These are phyloP conservation scores for Cichlasoma orientale DNA, from an alignment of 2,797 vertebrate genomes.

Conservation along the genomic window DNA sequence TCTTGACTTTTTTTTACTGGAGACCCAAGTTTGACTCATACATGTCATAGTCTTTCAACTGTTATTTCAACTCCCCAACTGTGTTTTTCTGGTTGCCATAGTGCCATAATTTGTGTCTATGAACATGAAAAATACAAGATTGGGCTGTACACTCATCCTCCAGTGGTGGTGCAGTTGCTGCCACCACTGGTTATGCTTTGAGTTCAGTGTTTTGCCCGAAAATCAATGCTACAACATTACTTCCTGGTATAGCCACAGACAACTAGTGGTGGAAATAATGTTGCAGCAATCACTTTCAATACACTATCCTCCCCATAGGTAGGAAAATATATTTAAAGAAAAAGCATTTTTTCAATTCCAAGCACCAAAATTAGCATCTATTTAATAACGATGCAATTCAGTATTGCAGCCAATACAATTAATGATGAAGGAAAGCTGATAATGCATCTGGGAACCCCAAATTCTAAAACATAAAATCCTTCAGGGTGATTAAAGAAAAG, in stretches of 20 bases:
- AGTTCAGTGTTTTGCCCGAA: not conserved
- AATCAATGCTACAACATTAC: not conserved
- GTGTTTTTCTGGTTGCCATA: not conserved
- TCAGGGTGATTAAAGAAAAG: constrained; percentile 3
- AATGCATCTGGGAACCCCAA: not conserved
- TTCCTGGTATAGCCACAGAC: no score
- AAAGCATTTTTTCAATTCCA: not conserved
- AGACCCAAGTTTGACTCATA: no score
- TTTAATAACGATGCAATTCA: not conserved
- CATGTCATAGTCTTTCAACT: no score
- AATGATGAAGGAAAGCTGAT: not conserved
- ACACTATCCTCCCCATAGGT: not conserved
- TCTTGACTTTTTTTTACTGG: no score
- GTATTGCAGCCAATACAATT: not conserved
- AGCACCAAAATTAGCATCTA: not conserved
- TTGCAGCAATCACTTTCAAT: not conserved
- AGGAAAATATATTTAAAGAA: not conserved
- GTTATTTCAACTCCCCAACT: no score
- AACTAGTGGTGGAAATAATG: no score
- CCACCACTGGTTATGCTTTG: not conserved
- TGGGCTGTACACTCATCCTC: not conserved
- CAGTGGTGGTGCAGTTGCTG: not conserved
- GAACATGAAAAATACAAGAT: not conserved
- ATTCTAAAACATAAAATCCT: not conserved
- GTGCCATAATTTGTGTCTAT: not conserved